Percentiles rank a stretch among this genome's conserved stretches.
These are phyloP conservation scores for Drosophila kanekoi DNA, from an alignment of 2,888 invertebrate species.

Conservation along the genomic window DNA sequence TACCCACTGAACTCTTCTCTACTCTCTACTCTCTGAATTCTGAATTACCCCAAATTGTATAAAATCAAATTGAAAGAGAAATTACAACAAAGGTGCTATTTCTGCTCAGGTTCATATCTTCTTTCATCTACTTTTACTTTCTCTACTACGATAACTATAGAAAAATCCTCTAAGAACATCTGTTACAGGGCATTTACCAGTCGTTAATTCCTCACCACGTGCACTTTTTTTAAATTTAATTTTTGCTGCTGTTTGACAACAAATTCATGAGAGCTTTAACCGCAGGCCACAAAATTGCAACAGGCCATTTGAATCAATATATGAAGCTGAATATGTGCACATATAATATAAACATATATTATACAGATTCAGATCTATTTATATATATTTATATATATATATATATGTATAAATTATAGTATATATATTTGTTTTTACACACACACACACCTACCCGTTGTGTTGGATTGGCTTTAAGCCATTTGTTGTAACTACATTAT, in stretches of 20 bases:
- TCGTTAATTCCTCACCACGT: neutral
- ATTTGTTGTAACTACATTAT: constrained; percentile 59
- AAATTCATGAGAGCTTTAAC: constrained; percentile 34
- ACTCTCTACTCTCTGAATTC: too few relatives aligned
- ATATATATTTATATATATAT: neutral
- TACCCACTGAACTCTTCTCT: neutral
- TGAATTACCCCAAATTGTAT: too few relatives aligned
- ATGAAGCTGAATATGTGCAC: neutral
- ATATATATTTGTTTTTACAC: neutral
- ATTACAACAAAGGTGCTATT: too few relatives aligned
- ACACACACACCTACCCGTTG: constrained; percentile 45
- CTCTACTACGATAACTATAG: too few relatives aligned
- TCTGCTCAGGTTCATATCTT: too few relatives aligned
- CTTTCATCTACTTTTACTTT: too few relatives aligned
- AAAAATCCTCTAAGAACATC: too few relatives aligned
- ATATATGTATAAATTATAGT: constrained; percentile 1
- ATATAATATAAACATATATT: neutral
- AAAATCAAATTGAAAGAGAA: too few relatives aligned
- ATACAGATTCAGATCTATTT: neutral
- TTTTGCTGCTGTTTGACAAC: constrained; percentile 16
- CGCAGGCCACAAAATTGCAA: constrained; percentile 53
- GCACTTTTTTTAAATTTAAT: neutral
- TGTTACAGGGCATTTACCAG: neutral
- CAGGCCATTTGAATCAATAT: constrained; percentile 48
- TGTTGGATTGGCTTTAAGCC: constrained; percentile 55